Conservation (phyloP, 1,140 invertebrate genomes). For the Bicyclus anynana region DNA sequence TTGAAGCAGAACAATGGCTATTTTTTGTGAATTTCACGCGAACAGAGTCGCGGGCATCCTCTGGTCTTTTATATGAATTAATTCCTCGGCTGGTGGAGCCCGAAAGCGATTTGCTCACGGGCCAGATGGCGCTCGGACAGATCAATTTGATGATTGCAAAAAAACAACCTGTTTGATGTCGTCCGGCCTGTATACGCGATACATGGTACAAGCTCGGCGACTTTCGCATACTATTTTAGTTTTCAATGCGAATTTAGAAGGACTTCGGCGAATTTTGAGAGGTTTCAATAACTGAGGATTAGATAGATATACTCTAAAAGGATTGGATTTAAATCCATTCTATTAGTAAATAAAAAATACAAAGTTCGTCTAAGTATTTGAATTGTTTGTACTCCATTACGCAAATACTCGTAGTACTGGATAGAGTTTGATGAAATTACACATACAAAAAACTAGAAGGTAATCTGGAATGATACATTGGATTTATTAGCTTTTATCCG, state of each 20-base stretch:
- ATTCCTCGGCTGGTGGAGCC: conserved; percentile 61
- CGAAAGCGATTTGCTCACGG: conserved; percentile 57
- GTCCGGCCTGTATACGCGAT: conserved; percentile 22
- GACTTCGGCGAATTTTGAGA: background rate
- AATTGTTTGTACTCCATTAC: no score
- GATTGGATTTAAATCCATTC: no score
- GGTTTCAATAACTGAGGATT: background rate
- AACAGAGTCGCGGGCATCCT: no score
- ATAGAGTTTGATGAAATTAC: no score
- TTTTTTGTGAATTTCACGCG: no score
- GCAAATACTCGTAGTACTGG: no score
- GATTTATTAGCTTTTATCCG: no score
- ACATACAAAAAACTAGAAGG: no score
- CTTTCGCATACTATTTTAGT: conserved; percentile 32
- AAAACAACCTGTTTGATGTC: conserved; percentile 61
- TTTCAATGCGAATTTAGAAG: conserved; percentile 15
- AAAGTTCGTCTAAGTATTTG: no score
- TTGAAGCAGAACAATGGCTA: no score
- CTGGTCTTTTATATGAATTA: conserved; percentile 73
- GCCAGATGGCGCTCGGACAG: conserved; percentile 71
- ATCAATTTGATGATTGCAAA: conserved; percentile 77
- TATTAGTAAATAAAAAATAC: no score
- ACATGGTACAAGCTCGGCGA: conserved; percentile 23
- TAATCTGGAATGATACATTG: no score
- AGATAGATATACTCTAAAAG: background rate